Evolutionary conservation across 1,140 invertebrate species (phyloP), one percentile per base, ranked within the genome.

Genomic region (Pteromalus puparum): DNA sequence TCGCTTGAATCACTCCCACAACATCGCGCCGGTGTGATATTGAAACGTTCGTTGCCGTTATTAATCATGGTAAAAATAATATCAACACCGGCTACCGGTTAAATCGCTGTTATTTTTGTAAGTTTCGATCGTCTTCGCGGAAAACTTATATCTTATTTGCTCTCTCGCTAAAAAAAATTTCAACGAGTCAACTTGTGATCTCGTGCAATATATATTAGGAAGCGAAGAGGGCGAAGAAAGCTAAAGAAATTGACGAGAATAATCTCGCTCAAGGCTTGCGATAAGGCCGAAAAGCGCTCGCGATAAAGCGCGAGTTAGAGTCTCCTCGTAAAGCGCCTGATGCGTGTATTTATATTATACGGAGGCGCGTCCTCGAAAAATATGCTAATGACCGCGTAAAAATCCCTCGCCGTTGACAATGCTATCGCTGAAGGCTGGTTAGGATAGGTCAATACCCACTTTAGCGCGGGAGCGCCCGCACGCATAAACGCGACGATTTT

Each of bases 311-410:
- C 73, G 34, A 42, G 7, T 42, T 7, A 42, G 7, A 7, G 38
- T 42, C 38, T 42, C 38, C 38, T 42, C 38, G 38, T 84, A 76
- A 74, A 77, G 38, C 21, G 78, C n/a, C n/a, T n/a, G n/a, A n/a
- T n/a, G n/a, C n/a, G n/a, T 26, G 26, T 81, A 85, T 81, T 81
- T 85, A 81, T 85, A 85, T 72, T 82, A 82, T 77, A 78, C 21
- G 68, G 21, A 68, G 18, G 18, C 18, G 48, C 34, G 84, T 65
- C 84, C 84, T 85, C 74, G 84, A 24, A 26, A 82, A 85, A 82
- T 85, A 82, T 82, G 79, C 38, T 85, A 85, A 85, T 77, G 79
- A 70, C 61, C 79, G 79, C 42, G 74, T 85, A 72, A 81, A 81
- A 78, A 75, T 48, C 28, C 53, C 48, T 21, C 2, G 12, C 13